These are phyloP conservation scores for Cheilosia vernalis DNA, from an alignment of 2,888 invertebrate species.

Conservation along the genomic window DNA sequence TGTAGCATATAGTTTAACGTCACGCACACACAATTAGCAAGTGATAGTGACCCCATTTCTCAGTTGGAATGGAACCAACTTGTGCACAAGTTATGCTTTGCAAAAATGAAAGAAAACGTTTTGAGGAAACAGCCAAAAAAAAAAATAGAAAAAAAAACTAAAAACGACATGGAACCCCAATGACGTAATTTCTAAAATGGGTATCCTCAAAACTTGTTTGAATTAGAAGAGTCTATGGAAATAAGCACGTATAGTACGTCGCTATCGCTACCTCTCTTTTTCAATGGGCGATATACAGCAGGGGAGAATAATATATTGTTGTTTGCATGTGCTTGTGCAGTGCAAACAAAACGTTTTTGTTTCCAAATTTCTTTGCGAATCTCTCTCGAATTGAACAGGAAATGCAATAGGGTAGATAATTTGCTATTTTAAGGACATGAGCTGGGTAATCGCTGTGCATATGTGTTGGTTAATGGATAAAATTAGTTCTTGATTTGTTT, in stretches of 20 bases:
- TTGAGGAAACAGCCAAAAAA: constrained; percentile 25
- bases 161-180: constrained; percentile 30
- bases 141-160: constrained; percentile 17
- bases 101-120: constrained; percentile 29
- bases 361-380: constrained; percentile 9
- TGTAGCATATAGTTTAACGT: constrained; percentile 34
- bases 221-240: constrained; percentile 44
- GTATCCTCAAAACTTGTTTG: constrained; percentile 60
- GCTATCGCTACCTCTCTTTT: constrained; percentile 3
- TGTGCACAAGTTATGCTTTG: constrained; percentile 49
- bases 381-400: background rate
- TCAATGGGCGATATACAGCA: too few species aligned
- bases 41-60: constrained; percentile 71
- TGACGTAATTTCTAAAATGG: constrained; percentile 72
- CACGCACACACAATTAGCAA: constrained; percentile 62
- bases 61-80: constrained; percentile 44
- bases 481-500: background rate
- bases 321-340: constrained; percentile 14
- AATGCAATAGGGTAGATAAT: constrained; percentile 25
- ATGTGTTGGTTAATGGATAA: constrained; percentile 27
- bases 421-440: constrained; percentile 55
- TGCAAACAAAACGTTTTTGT: constrained; percentile 17
- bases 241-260: constrained; percentile 7
- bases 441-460: background rate
- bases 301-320: constrained; percentile 9